Evolutionary conservation across 2,797 vertebrate genomes (phyloP).

Genomic region (Pangasius mekongensis): DNA sequence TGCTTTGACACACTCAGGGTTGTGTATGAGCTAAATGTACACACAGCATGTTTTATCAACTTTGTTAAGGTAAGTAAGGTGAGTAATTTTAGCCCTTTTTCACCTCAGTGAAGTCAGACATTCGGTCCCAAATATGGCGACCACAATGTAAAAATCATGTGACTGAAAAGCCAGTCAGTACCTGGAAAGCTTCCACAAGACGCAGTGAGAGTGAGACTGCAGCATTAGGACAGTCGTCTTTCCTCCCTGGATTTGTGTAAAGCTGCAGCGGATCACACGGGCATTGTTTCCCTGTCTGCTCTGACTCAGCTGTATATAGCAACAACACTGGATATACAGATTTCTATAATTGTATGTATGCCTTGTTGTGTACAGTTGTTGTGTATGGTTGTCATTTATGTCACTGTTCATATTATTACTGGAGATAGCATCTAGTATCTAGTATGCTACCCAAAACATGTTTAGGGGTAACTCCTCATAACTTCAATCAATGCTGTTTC

Average conservation of each 20-base stretch:
- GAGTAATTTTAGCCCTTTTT: neutral
- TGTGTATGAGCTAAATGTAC: neutral
- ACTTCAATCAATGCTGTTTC: neutral
- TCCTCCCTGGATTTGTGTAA: constrained; percentile 23
- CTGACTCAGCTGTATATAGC: neutral
- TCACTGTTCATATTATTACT: neutral
- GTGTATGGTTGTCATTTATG: neutral
- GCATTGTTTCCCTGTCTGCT: neutral
- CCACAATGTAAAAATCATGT: neutral
- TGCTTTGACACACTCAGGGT: neutral
- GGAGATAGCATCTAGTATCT: neutral
- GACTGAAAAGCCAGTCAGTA: neutral
- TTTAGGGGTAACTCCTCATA: neutral
- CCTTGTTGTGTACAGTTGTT: neutral
- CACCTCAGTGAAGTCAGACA: neutral
- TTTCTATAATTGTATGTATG: constrained; percentile 3
- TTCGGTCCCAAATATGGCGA: neutral
- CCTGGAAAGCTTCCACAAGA: constrained; percentile 4
- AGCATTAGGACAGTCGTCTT: neutral
- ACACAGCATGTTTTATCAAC: neutral
- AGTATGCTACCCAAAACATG: neutral
- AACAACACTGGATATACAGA: constrained; percentile 6
- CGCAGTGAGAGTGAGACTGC: constrained; percentile 10
- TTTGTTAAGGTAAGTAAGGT: neutral
- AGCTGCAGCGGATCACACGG: constrained; percentile 12